Evolutionary conservation across 2,797 vertebrate genomes (phyloP).

Genomic region (Allobates femoralis): DNA sequence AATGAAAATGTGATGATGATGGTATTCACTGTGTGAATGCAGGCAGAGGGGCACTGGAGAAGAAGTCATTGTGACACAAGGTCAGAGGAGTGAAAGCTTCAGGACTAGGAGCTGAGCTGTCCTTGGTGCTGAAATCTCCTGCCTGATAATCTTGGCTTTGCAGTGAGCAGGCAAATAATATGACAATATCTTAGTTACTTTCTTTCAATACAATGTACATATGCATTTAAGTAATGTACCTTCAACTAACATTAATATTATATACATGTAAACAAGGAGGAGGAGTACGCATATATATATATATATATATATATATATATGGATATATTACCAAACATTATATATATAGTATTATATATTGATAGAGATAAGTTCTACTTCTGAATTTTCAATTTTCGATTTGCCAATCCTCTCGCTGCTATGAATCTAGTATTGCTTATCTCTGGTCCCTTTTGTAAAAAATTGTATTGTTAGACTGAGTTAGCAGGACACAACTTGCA

Average conservation of each 20-base stretch:
- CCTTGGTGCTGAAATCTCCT: slow-evolving; percentile 74
- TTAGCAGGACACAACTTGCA: slow-evolving; percentile 60
- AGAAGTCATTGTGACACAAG: slow-evolving; percentile 64
- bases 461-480: slow-evolving; percentile 51
- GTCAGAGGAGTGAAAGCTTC: slow-evolving; percentile 48
- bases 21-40: slow-evolving; percentile 15
- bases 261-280: background rate
- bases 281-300: background rate
- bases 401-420: background rate
- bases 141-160: slow-evolving; percentile 36
- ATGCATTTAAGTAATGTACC: background rate
- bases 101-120: slow-evolving; percentile 71
- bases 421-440: slow-evolving; percentile 46
- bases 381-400: background rate
- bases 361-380: slow-evolving; percentile 13
- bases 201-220: background rate
- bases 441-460: slow-evolving; percentile 51
- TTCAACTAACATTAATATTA: background rate
- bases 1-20: slow-evolving; percentile 5
- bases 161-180: slow-evolving; percentile 57
- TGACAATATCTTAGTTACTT: background rate
- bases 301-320: background rate
- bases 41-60: slow-evolving; percentile 24
- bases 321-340: background rate
- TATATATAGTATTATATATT: background rate